Evolutionary conservation across 2,113 vertebrate genomes (phyloP).

Genomic region (Ammodytes dubius): DNA sequence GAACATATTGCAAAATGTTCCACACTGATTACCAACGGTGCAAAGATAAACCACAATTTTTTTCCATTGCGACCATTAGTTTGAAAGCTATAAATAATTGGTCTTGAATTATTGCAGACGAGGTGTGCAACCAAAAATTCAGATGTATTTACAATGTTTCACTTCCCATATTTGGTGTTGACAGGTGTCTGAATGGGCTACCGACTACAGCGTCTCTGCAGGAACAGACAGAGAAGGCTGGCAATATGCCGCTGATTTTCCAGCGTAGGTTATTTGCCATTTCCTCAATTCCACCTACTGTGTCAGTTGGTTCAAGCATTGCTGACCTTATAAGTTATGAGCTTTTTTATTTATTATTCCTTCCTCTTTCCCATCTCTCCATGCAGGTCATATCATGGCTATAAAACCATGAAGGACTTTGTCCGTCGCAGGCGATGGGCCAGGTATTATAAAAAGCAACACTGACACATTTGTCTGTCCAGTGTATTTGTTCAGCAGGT

Average conservation of each 20-base stretch:
- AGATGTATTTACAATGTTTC: not conserved
- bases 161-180: slow-evolving; percentile 6
- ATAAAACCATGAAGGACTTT: slow-evolving; percentile 98
- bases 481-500: slow-evolving; percentile 25
- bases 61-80: not conserved
- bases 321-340: not conserved
- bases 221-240: slow-evolving; percentile 95
- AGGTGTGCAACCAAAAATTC: not conserved
- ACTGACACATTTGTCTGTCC: not conserved
- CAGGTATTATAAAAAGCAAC: slow-evolving; percentile 84
- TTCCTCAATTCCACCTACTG: not conserved
- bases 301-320: not conserved
- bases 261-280: slow-evolving; percentile 86
- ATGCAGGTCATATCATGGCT: slow-evolving; percentile 92
- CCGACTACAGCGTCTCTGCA: slow-evolving; percentile 89
- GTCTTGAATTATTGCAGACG: not conserved
- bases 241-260: slow-evolving; percentile 98
- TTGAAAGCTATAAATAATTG: not conserved
- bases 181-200: slow-evolving; percentile 93
- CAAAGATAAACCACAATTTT: not conserved
- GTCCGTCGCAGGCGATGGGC: slow-evolving; percentile 96
- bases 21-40: not conserved
- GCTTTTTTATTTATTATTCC: not conserved
- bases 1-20: not conserved
- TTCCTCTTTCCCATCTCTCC: slow-evolving; percentile 28